Conservation (phyloP, 2,888 invertebrate species). For the Pristionchus arcanus region DNA sequence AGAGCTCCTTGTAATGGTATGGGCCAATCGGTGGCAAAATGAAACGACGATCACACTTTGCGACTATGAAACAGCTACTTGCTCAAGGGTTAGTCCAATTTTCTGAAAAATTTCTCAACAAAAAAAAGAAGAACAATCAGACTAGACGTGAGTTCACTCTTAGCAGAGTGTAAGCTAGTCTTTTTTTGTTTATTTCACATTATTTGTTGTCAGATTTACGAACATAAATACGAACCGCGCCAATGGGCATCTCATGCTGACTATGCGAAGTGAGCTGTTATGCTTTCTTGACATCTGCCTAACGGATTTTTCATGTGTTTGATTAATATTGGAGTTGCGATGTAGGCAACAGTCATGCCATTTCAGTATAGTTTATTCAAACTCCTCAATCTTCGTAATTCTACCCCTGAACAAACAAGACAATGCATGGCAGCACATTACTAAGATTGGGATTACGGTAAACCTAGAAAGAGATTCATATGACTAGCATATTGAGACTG, state of each 20-base stretch:
- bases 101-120: too few relatives aligned
- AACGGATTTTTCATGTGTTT: not conserved
- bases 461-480: not conserved
- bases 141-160: too few relatives aligned
- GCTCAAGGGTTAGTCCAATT: not conserved
- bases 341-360: conserved; percentile 64
- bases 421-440: conserved; percentile 26
- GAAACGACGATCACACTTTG: conserved; percentile 30
- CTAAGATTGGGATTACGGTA: conserved; percentile 3
- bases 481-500: not conserved
- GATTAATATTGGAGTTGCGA: conserved; percentile 56
- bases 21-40: conserved; percentile 54
- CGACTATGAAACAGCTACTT: not conserved
- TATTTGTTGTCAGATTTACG: conserved; percentile 65
- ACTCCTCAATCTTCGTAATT: conserved; percentile 13
- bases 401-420: not conserved
- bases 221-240: conserved; percentile 66
- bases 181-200: not conserved
- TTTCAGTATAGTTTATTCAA: not conserved
- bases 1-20: not conserved
- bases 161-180: not conserved
- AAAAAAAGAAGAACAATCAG: too few relatives aligned
- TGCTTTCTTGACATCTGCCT: too few relatives aligned
- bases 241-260: conserved; percentile 74
- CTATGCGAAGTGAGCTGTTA: conserved; percentile 39